Evolutionary conservation across 2,888 invertebrate species (phyloP), one percentile per base, ranked within the genome.

Genomic region (Eristalis pertinax): DNA sequence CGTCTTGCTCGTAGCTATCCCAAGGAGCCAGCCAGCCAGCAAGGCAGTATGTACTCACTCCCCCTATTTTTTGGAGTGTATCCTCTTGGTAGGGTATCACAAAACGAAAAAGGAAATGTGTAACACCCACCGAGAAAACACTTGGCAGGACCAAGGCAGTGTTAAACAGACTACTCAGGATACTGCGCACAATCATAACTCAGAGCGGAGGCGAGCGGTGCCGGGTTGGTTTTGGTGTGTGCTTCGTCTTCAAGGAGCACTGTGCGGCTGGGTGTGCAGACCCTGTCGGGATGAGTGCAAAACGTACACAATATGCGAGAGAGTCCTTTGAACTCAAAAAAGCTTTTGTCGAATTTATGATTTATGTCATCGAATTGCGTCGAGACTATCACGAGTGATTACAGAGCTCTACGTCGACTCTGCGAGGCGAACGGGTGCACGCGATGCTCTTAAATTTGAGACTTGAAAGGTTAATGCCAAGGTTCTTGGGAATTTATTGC

Each of bases 271-370:
- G 83, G 72, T 72, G 69, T 63, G 41, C 19, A 64, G 74, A 64
- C 56, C 8, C 38, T 24, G 43, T 35, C 58, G 74, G 86, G 77
- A 75, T 87, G 84, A 83, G 87, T 87, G 84, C 79, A 87, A 87
- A 32, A 69, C n/a, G 43, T 43, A 77, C 72, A 81, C 81, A 84
- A 72, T 76, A 72, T 76, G 63, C 22, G 79, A 10, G 13, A 10
- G 13, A 80, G 87, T 87, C 79, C 87, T 84, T 87, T 87, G 87
- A 87, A 87, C 87, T 87, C 87, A 76, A 79, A 72, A 87, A 76
- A 83, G 83, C 87, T 87, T 87, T 87, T 87, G 87, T 87, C 87
- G 76, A 87, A 87, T 87, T 72, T 84, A 84, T 87, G 87, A 87
- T 87, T 87, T 84, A 87, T 83, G 72, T 76, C 38, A 56, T 73